Base-by-base conservation (phyloP, 2,113 vertebrate species). In the Eudyptes chrysolophus region DNA sequence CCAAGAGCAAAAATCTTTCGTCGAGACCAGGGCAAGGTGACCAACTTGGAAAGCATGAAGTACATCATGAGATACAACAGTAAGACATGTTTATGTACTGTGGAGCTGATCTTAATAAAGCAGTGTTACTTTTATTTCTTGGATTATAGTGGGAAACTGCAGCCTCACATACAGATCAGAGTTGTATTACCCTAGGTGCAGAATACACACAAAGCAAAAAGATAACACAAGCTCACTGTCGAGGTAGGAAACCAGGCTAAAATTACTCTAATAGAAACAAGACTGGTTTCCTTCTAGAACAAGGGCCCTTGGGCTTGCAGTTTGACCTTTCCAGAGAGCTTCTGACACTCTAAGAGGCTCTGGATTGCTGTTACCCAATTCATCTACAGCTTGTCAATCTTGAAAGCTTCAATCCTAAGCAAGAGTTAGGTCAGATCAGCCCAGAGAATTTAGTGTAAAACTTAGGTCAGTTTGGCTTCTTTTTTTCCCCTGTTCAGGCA, bases 61-160 rank as follows among this genome's bases (percentile, higher is more conserved):
- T 96, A 98, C 84, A 98, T 99, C 93, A 99, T 99, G 99, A 98
- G 99, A 98, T 99, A 99, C 98, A 99, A 99, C 98, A 99, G 99
- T 99, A 98, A 68, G 99, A 98, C 2, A 3, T 20, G 9, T 65
- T 81, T 27, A 3, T 74, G 18, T 68, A 14, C 60, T 82, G 48
- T 54, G 26, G 38, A 81, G 48, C 71, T 93, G 71, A 80, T 87
- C 30, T 55, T 68, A 40, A 42, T 58, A 54, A n/a, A 75, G n/a
- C 12, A 68, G 21, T 8, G 6, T 87, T 89, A 82, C 6, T 78
- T 94, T 62, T 78, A 52, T 85, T 83, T 74, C 42, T 87, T 76
- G 62, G n/a, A 30, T 87, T 71, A 11, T 25, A 76, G 66, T 7
- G 57, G 46, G 51, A 89, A 91, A 44, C 55, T 82, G 70, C 61